Percentiles rank a stretch among this genome's conserved stretches.
Conservation (phyloP, 2,888 invertebrate genomes). For the Limnephilus auricula region DNA sequence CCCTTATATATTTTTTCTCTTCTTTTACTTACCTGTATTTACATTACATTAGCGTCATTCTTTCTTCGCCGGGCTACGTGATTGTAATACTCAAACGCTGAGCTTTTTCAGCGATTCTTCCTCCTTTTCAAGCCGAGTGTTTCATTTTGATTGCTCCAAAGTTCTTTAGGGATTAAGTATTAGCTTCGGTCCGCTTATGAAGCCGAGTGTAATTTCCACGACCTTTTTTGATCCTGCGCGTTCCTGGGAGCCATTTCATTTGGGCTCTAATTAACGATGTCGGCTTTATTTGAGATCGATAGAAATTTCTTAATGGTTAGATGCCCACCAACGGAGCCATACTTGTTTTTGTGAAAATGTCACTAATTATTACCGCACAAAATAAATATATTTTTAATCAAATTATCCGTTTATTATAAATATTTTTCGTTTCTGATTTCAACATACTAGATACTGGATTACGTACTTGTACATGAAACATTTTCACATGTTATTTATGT, state of each 20-base stretch:
- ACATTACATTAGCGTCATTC: slow-evolving; percentile 62
- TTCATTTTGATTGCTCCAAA: slow-evolving; percentile 20
- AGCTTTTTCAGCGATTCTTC: background rate
- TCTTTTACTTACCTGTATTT: slow-evolving; percentile 57
- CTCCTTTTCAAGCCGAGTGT: slow-evolving; percentile 10
- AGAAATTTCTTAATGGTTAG: background rate
- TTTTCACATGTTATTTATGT: no score
- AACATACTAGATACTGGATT: background rate
- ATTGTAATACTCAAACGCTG: slow-evolving; percentile 42
- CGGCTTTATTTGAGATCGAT: background rate
- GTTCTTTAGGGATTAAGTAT: slow-evolving; percentile 18
- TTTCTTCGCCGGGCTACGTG: slow-evolving; percentile 54
- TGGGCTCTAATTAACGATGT: background rate
- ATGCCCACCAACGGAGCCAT: background rate
- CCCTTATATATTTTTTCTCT: slow-evolving; percentile 41
- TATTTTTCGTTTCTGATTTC: background rate
- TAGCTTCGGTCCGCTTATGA: slow-evolving; percentile 22
- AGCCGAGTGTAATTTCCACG: slow-evolving; percentile 6
- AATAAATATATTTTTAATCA: background rate
- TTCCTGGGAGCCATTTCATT: background rate
- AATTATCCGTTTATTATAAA: background rate
- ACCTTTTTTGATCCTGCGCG: background rate
- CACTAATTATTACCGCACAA: background rate
- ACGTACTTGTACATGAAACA: background rate
- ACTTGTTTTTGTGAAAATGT: background rate